phyloP scores from a whole-genome alignment of 2,888 invertebrate genomes.

The Limnephilus marmoratus region DNA sequence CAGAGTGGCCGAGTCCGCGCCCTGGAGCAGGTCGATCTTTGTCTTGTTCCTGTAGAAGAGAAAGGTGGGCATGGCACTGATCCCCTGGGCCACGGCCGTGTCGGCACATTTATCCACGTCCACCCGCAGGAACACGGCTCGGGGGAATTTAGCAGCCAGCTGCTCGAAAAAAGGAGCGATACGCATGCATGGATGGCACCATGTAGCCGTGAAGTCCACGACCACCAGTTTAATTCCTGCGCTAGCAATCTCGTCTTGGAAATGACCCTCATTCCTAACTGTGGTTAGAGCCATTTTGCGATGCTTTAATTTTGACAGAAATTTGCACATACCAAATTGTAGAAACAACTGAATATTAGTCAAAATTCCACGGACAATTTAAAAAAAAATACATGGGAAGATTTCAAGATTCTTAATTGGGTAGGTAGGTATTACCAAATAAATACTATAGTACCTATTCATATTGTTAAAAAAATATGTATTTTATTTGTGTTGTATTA shows the following conservation, averaged over 20 bases:
- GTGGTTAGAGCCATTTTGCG: constrained; percentile 78
- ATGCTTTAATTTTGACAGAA: constrained; percentile 4
- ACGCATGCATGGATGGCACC: constrained; percentile 98
- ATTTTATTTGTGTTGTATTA: too few species aligned
- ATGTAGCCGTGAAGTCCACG: constrained; percentile 95
- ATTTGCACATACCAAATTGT: constrained; percentile 43
- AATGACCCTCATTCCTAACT: constrained; percentile 86
- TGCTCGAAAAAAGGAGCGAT: constrained; percentile 96
- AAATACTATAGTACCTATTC: too few species aligned
- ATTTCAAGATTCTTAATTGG: neutral
- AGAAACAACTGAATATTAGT: constrained; percentile 34
- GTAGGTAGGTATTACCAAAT: too few species aligned
- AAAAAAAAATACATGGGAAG: neutral
- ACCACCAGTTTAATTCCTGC: constrained; percentile 94
- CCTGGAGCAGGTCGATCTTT: constrained; percentile 91
- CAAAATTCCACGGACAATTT: constrained; percentile 44
- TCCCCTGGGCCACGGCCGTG: constrained; percentile 91
- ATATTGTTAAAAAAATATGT: too few species aligned
- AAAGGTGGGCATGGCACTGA: constrained; percentile 99
- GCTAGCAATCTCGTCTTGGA: constrained; percentile 88
- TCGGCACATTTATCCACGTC: constrained; percentile 96
- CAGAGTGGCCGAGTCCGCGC: constrained; percentile 89
- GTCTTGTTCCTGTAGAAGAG: constrained; percentile 93
- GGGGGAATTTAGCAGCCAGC: constrained; percentile 90
- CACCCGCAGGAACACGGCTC: constrained; percentile 94